Conservation (phyloP, 92 coral and sea anemone species). For the Zoanthus gigantus region DNA sequence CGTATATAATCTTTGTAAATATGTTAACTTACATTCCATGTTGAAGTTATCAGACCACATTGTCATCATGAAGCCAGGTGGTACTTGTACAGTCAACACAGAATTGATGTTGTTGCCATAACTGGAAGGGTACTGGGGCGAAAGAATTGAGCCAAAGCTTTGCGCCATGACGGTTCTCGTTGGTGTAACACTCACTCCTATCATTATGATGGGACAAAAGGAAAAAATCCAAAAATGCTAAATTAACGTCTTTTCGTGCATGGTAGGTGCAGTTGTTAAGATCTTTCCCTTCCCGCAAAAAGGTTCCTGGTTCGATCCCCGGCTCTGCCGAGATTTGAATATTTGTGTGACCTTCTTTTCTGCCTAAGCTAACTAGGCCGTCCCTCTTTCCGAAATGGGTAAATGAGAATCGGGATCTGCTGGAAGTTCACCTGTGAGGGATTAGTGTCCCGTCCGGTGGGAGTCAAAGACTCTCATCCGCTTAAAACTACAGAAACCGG, state of each 20-base stretch:
- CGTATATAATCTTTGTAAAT: neutral
- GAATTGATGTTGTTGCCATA: constrained; percentile 22
- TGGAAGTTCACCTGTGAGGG: too few relatives aligned
- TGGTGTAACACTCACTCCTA: neutral
- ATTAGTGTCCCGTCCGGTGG: too few relatives aligned
- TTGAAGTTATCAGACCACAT: constrained; percentile 27
- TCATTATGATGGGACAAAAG: neutral
- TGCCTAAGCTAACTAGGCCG: too few relatives aligned
- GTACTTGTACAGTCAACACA: constrained; percentile 8
- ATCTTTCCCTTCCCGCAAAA: too few relatives aligned
- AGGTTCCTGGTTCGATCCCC: too few relatives aligned
- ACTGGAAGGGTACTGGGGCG: constrained; percentile 32
- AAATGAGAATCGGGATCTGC: too few relatives aligned
- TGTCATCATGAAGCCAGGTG: neutral
- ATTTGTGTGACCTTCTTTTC: too few relatives aligned
- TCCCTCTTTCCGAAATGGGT: too few relatives aligned
- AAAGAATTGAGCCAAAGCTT: neutral
- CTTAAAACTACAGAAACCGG: too few relatives aligned
- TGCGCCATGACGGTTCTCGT: constrained; percentile 1
- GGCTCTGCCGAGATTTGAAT: too few relatives aligned
- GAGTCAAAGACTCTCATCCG: too few relatives aligned
- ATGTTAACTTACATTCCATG: constrained; percentile 7
- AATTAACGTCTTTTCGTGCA: neutral
- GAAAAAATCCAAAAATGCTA: neutral
- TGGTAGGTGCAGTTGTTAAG: neutral